A percentile compares a stretch with the other conserved stretches of the same genome.
phyloP scores from a whole-genome alignment of 2,888 invertebrate genomes.

The Protonemura montana region DNA sequence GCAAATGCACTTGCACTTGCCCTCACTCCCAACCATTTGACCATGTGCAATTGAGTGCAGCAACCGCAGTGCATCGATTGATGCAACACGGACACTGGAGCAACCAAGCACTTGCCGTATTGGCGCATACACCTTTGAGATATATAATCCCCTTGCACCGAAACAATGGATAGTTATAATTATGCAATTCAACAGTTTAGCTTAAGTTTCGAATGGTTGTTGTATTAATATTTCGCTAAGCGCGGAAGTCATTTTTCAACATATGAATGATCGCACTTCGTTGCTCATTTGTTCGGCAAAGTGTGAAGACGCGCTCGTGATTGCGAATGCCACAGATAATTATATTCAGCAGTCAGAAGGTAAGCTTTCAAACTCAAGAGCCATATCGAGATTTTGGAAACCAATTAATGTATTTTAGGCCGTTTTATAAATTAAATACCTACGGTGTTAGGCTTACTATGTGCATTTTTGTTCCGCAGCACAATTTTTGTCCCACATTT shows the following conservation, averaged over 20 bases:
- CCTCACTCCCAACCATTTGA: background rate
- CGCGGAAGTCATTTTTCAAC: background rate
- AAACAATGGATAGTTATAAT: background rate
- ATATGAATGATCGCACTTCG: background rate
- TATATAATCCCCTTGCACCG: background rate
- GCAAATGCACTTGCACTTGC: background rate
- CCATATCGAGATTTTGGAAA: no score
- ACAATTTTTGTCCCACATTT: no score
- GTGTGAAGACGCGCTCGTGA: background rate
- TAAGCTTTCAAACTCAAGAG: no score
- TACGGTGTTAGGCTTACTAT: no score
- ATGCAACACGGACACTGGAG: background rate
- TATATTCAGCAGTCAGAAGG: background rate
- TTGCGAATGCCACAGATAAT: background rate
- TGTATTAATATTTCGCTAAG: background rate
- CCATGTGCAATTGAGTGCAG: background rate
- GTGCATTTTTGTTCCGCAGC: no score
- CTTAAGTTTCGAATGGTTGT: background rate
- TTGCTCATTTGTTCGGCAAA: background rate
- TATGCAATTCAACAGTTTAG: background rate
- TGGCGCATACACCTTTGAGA: background rate
- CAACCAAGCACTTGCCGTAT: background rate
- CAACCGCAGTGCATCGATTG: background rate
- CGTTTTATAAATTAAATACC: no score
- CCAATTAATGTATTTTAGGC: no score